Base-by-base conservation (phyloP, 2,113 vertebrate genomes). In the Oreochromis aureus region DNA sequence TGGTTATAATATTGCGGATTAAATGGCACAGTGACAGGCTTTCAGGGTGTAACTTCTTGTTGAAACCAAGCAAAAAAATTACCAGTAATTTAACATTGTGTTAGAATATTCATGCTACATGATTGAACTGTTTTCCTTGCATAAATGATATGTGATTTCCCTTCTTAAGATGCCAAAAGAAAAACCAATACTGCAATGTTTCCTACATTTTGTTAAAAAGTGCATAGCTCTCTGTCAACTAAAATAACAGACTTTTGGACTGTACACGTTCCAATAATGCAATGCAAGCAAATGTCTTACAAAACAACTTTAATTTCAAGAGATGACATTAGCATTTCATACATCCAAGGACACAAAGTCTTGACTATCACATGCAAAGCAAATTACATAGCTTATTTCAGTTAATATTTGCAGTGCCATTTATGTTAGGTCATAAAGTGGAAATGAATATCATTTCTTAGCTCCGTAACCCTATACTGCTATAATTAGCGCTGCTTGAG, bases 281-380 rank as follows among this genome's bases (percentile, higher is more conserved):
- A 59, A 66, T 73, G 2, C 54, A 82, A 32, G 46, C 10, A 78
- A 53, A 78, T 78, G 34, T 87, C 51, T 94, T 92, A 92, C 87
- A 93, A 94, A 95, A 94, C 89, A 90, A 69, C 85, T 95, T 96
- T 95, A 94, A 92, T 96, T 95, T 91, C 91, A 95, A 89, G 91
- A 95, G 92, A 94, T 93, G 93, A 93, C 87, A 93, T 94, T 86
- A 93, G 91, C 92, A 92, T 94, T 94, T 94, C 81, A 91, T 91
- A 93, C 92, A 95, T 94, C 91, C 89, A 92, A 92, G 88, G 86
- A 91, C 89, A 93, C 82, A 89, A 92, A 89, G 88, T 93, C 87
- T 69, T 89, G 66, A 89, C 80, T 82, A 88, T 91, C 92, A 94
- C 95, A 94, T 95, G 94, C 95, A 92, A 94, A 91, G 90, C 89